phyloP scores from a whole-genome alignment of 2,113 vertebrate species.

The Ploceus nigricollis region DNA sequence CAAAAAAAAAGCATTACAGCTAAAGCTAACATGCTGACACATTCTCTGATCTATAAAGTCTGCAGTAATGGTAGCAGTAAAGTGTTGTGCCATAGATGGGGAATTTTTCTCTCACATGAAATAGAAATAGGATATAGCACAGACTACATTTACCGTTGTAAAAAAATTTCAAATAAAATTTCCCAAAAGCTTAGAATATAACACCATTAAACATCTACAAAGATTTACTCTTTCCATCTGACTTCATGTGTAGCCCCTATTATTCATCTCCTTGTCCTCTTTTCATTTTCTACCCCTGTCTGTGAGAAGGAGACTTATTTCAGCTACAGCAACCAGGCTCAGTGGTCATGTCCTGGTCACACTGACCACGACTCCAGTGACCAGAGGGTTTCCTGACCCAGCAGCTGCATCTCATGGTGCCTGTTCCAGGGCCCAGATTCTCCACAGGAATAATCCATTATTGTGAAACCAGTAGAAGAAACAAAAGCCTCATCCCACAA shows the following conservation, averaged over 20 bases:
- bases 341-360: background rate
- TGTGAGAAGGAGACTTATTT: background rate
- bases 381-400: background rate
- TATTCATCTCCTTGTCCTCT: slow-evolving; percentile 13
- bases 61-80: slow-evolving; percentile 72
- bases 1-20: slow-evolving; percentile 70
- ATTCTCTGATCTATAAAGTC: slow-evolving; percentile 79
- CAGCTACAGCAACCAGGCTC: background rate
- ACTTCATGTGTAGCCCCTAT: slow-evolving; percentile 38
- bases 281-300: background rate
- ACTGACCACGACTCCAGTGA: background rate
- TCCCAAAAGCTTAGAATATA: slow-evolving; percentile 68
- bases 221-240: slow-evolving; percentile 68
- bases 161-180: slow-evolving; percentile 70
- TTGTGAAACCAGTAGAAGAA: background rate
- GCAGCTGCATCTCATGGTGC: rapidly evolving
- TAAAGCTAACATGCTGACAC: slow-evolving; percentile 74
- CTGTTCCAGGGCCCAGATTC: background rate
- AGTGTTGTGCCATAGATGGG: slow-evolving; percentile 64
- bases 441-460: background rate
- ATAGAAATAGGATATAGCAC: slow-evolving; percentile 65
- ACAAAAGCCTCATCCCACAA: background rate
- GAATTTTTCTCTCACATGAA: slow-evolving; percentile 67
- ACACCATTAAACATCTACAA: slow-evolving; percentile 50
- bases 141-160: slow-evolving; percentile 66